These are phyloP conservation scores for Erpornis zantholeuca DNA, from an alignment of 2,113 vertebrate species.

Conservation along the genomic window DNA sequence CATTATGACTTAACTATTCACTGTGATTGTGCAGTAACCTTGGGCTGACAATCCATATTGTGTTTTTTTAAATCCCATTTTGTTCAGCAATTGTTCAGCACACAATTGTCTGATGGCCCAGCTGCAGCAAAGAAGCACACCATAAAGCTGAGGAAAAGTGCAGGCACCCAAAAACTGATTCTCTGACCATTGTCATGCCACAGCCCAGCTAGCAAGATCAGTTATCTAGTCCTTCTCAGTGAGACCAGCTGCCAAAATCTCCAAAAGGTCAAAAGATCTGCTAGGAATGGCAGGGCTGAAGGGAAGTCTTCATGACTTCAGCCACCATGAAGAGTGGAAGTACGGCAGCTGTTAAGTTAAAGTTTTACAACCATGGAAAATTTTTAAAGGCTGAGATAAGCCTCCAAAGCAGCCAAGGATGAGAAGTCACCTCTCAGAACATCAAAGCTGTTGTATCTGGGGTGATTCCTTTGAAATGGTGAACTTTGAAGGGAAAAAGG, in stretches of 20 bases:
- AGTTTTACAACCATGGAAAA: neutral
- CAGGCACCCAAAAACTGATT: neutral
- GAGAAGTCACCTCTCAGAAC: neutral
- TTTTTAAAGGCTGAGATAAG: neutral
- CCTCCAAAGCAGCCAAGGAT: neutral
- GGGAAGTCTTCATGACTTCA: neutral
- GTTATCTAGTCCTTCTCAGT: neutral
- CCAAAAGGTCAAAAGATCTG: neutral
- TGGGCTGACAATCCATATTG: slow-evolving; percentile 40
- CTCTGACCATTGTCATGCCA: neutral
- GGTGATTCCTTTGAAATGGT: neutral
- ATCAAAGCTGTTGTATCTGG: neutral
- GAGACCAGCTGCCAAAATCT: neutral
- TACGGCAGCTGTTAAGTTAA: neutral
- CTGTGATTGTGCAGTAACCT: slow-evolving; percentile 36
- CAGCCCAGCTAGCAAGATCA: neutral
- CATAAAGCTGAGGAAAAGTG: neutral
- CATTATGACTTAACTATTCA: slow-evolving; percentile 13
- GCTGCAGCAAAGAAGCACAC: slow-evolving; percentile 7
- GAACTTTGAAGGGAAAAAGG: neutral
- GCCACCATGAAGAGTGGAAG: neutral
- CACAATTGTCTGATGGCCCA: slow-evolving; percentile 19
- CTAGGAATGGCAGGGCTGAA: neutral
- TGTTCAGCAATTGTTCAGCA: neutral
- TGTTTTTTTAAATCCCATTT: neutral